Conservation (phyloP, 2,888 invertebrate genomes). For the Phengaris alcon region DNA sequence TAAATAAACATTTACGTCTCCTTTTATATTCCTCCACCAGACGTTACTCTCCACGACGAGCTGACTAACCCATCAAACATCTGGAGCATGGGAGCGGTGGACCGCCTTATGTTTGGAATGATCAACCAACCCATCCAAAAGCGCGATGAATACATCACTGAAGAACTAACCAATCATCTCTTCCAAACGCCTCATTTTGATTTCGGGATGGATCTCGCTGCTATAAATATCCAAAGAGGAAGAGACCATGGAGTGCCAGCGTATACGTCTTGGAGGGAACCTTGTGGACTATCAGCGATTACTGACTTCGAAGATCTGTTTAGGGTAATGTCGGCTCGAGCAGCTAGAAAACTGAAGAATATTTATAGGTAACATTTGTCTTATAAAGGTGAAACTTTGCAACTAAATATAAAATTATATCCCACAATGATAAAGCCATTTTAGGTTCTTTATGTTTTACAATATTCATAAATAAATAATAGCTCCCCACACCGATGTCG, state of each 20-base stretch:
- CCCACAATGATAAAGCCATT: too few relatives aligned
- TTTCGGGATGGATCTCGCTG: conserved; percentile 92
- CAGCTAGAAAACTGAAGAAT: conserved; percentile 80
- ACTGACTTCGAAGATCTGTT: conserved; percentile 85
- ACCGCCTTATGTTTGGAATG: conserved; percentile 87
- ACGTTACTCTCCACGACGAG: conserved; percentile 89
- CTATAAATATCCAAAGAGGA: conserved; percentile 91
- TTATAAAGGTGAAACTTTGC: neutral
- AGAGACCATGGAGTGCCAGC: conserved; percentile 92
- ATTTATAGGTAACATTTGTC: conserved; percentile 70
- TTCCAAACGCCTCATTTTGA: conserved; percentile 85
- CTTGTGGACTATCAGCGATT: conserved; percentile 85
- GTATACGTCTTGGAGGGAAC: conserved; percentile 88
- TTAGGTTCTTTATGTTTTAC: too few relatives aligned
- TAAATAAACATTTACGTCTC: neutral
- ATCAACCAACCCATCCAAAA: conserved; percentile 87
- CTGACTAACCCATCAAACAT: conserved; percentile 84
- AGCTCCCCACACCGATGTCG: too few relatives aligned
- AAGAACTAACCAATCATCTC: conserved; percentile 89
- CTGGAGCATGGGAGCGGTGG: conserved; percentile 88
- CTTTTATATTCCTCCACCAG: conserved; percentile 58
- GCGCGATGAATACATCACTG: conserved; percentile 89
- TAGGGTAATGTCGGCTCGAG: conserved; percentile 82
- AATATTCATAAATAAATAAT: too few relatives aligned
- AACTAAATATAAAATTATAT: too few relatives aligned